Conservation (phyloP, 2,113 vertebrate species). For the Microtus richardsoni region DNA sequence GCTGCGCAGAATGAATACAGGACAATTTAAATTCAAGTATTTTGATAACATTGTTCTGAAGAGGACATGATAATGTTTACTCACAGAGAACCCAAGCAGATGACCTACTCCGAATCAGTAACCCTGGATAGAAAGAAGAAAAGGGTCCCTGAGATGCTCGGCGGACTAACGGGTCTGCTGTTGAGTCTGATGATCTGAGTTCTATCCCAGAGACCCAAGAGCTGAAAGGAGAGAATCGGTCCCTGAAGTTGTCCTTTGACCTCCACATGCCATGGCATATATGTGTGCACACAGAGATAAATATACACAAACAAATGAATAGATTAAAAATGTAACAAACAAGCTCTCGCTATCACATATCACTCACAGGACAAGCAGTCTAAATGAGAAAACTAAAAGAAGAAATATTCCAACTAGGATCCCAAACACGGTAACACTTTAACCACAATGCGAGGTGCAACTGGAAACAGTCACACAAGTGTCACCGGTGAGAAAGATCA, state of each 20-base stretch:
- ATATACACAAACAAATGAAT: not conserved
- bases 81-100: not conserved
- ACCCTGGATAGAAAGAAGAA: not conserved
- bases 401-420: not conserved
- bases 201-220: not conserved
- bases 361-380: not conserved
- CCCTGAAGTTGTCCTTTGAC: not conserved
- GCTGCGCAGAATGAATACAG: not conserved
- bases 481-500: not conserved
- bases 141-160: not conserved
- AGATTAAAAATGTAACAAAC: not conserved
- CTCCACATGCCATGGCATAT: not conserved
- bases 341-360: not conserved
- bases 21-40: not conserved
- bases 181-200: not conserved
- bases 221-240: not conserved
- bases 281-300: not conserved
- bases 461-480: not conserved
- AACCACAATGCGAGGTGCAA: not conserved
- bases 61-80: not conserved
- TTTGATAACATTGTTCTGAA: not conserved
- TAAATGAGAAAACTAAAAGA: not conserved
- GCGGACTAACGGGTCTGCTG: accelerated
- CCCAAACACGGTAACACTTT: not conserved
- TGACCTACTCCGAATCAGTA: not conserved